Conservation (phyloP, 2,888 invertebrate genomes). For the Sesamia inferens region DNA sequence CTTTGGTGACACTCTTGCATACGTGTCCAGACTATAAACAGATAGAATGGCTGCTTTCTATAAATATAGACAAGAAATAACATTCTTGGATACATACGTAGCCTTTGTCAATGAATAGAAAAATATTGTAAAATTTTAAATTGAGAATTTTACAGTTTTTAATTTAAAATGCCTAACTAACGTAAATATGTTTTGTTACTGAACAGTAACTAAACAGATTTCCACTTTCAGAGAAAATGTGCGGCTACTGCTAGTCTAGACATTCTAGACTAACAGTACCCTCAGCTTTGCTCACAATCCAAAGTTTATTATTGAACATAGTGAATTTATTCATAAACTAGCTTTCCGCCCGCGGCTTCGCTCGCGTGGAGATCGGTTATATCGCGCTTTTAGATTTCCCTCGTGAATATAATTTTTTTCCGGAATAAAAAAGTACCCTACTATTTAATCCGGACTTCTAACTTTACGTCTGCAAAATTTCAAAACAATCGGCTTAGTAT, state of each 20-base stretch:
- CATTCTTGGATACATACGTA: neutral
- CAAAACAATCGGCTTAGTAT: no score
- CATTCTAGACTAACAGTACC: neutral
- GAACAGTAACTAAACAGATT: neutral
- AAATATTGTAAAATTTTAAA: no score
- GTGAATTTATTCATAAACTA: neutral
- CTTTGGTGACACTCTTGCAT: constrained; percentile 30
- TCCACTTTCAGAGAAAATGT: no score
- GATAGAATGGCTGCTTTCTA: neutral
- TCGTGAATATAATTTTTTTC: no score
- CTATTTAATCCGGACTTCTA: no score
- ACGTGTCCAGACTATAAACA: constrained; percentile 28
- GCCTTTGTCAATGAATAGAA: neutral
- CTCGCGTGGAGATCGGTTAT: neutral
- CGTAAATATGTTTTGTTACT: no score
- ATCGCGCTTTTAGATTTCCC: neutral
- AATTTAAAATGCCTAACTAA: neutral
- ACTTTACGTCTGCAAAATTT: no score
- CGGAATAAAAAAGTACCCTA: no score
- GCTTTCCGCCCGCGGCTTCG: no score
- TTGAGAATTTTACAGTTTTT: neutral
- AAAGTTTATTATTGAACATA: neutral
- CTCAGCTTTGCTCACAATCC: neutral
- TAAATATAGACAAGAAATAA: neutral
- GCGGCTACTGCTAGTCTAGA: no score